phyloP scores from a whole-genome alignment of 2,797 vertebrate species.

The Phrynocephalus forsythii region DNA sequence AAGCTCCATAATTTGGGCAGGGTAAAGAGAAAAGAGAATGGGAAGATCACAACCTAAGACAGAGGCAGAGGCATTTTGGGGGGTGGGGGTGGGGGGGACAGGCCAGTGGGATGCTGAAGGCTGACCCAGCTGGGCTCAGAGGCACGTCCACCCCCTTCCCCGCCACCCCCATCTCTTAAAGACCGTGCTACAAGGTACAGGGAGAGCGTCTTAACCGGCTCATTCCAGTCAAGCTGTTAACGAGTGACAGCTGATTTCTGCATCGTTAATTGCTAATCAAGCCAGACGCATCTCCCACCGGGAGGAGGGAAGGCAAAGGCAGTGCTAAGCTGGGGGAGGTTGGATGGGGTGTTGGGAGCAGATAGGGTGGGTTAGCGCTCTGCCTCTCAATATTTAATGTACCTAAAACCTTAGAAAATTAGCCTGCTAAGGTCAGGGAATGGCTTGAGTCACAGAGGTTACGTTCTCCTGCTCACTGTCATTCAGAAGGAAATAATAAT shows the following conservation, averaged over 20 bases:
- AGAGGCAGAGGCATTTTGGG: neutral
- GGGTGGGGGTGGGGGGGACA: too few relatives aligned
- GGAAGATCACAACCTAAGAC: neutral
- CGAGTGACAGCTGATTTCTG: slow-evolving; percentile 26
- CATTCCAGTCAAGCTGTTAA: neutral
- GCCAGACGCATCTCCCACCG: slow-evolving; percentile 16
- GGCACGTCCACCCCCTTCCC: neutral
- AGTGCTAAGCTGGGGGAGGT: neutral
- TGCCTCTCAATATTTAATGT: neutral
- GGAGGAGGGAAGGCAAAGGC: neutral
- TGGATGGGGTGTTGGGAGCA: neutral
- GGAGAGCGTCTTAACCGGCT: neutral
- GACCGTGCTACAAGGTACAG: neutral
- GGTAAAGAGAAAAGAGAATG: too few relatives aligned
- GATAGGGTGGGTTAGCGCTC: neutral
- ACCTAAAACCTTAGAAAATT: neutral
- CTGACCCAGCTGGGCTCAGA: neutral
- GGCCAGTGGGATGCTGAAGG: neutral
- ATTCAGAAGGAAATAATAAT: neutral
- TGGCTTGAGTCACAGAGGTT: neutral
- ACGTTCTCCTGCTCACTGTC: neutral
- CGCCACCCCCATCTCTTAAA: too few relatives aligned
- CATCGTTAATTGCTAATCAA: slow-evolving; percentile 35
- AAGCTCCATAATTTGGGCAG: too few relatives aligned
- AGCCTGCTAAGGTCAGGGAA: neutral